Evolutionary conservation across 2,888 invertebrate genomes (phyloP), one percentile per base, ranked within the genome.

Genomic region (Limnephilus marmoratus): DNA sequence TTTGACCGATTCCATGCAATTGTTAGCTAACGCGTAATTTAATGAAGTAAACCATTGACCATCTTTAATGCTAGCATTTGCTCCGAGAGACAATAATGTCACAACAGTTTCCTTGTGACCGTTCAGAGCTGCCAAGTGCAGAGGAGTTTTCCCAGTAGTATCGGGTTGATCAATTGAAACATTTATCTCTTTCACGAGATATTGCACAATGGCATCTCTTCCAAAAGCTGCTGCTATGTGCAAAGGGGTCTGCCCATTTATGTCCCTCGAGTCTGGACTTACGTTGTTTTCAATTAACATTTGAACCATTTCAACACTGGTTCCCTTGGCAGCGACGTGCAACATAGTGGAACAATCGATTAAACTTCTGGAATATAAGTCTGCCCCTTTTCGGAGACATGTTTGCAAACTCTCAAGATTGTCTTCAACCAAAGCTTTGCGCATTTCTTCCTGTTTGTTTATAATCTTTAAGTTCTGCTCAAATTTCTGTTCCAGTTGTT

Each of bases 191-290:
- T 89, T 29, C 37, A 80, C 37, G 2, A 89, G 41, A 45, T 45
- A 89, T 34, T 37, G 18, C 12, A 81, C 88, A n/a, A 89, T 89
- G 24, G 24, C 41, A 15, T n/a, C 34, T 34, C 80, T 68, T 80
- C 88, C 88, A 34, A 34, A 80, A 24, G 80, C 34, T 89, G 88
- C 88, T 15, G 88, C 88, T 24, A 80, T 24, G 80, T 89, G 88
- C n/a, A 89, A 45, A n/a, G 88, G 80, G n/a, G 80, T 80, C n/a
- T 89, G 88, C 18, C 88, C 81, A 37, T 13, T 45, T n/a, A 37
- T 29, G 37, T 89, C 29, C 34, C 80, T 68, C 7, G 5, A 18
- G 2, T 89, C 34, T 9, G 80, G 29, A 7, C 18, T n/a, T 15
- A 68, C 86, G 2, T 86, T 18, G 2, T 41, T 34, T 24, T 53